Percentiles rank a stretch among this genome's conserved stretches.
Evolutionary conservation across 2,797 vertebrate species (phyloP).

Genomic region (Rhinogobio ventralis): DNA sequence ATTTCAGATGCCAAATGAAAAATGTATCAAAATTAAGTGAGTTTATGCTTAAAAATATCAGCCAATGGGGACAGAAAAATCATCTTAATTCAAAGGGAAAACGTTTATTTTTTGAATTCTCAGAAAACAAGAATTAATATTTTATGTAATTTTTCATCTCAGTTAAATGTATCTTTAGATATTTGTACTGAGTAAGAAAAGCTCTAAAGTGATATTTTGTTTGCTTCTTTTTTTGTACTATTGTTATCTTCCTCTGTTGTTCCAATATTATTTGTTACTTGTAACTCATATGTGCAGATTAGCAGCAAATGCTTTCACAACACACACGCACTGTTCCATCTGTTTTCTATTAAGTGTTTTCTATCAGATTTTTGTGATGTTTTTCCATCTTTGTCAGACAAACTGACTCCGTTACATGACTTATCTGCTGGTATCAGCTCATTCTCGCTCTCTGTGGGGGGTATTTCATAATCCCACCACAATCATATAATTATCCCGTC

Average conservation of each 20-base stretch:
- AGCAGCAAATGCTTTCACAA: background rate
- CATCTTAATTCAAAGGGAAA: background rate
- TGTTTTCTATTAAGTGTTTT: conserved; percentile 8
- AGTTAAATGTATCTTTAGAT: background rate
- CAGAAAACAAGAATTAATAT: background rate
- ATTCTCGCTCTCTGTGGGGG: background rate
- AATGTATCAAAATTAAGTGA: background rate
- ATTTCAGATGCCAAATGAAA: background rate
- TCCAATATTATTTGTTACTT: background rate
- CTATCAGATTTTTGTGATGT: background rate
- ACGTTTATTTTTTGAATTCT: background rate
- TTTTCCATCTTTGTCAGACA: conserved; percentile 4
- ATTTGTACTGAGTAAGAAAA: too few species aligned
- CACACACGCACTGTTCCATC: background rate
- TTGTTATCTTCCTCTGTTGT: background rate
- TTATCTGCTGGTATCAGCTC: background rate
- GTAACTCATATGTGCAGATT: too few species aligned
- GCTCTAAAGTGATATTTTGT: too few species aligned
- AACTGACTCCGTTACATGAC: background rate
- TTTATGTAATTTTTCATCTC: background rate
- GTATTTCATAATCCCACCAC: conserved; percentile 18
- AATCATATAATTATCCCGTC: background rate
- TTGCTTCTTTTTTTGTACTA: background rate
- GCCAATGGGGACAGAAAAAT: background rate
- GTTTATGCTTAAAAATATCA: background rate